phyloP scores from a whole-genome alignment of 1,140 invertebrate genomes.

The Tribolium madens region DNA sequence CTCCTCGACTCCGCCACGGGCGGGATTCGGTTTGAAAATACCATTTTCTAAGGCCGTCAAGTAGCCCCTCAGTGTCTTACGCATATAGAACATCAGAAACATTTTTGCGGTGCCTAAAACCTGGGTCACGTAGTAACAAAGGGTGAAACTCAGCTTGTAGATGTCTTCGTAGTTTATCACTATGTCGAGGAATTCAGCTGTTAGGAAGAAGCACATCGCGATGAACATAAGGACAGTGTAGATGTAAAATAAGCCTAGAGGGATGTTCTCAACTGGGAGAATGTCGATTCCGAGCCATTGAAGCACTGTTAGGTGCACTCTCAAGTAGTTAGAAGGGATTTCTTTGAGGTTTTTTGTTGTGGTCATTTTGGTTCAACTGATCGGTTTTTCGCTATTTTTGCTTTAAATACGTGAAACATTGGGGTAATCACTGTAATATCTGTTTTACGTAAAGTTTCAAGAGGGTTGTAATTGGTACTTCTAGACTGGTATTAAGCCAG shows the following conservation, averaged over 20 bases:
- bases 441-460: not conserved
- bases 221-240: not conserved
- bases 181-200: not conserved
- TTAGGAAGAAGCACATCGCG: not conserved
- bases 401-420: no score
- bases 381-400: not conserved
- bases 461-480: not conserved
- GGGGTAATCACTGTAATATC: not conserved
- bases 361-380: not conserved
- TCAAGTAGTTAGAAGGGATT: conserved; percentile 1
- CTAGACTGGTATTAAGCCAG: not conserved
- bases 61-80: conserved; percentile 1
- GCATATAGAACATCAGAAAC: conserved; percentile 1
- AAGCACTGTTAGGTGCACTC: conserved; percentile 2
- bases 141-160: conserved; percentile 20
- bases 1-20: conserved; percentile 37
- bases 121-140: conserved; percentile 40
- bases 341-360: conserved; percentile 1
- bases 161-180: conserved; percentile 10
- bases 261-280: not conserved
- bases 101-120: conserved; percentile 35
- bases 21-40: conserved; percentile 31
- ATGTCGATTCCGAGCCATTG: conserved; percentile 5
- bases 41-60: conserved; percentile 26
- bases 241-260: not conserved